Evolutionary conservation across 2,113 vertebrate species (phyloP).

Genomic region (Girardinichthys multiradiatus): DNA sequence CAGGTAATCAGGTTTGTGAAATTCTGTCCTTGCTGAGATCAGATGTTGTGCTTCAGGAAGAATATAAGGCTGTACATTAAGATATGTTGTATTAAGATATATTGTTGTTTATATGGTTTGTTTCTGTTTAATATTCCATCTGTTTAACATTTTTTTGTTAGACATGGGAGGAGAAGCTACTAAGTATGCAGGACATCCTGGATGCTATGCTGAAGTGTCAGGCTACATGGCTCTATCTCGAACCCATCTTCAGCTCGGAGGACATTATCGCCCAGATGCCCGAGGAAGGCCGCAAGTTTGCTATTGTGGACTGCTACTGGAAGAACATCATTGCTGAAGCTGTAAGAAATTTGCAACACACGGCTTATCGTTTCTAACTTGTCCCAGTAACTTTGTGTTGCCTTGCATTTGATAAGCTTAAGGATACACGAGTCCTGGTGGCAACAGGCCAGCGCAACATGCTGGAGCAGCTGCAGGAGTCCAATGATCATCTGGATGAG

Average conservation of each 20-base stretch:
- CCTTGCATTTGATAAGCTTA: slow-evolving; percentile 55
- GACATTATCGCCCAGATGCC: slow-evolving; percentile 95
- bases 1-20: no score
- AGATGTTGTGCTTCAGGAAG: no score
- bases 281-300: slow-evolving; percentile 90
- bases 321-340: slow-evolving; percentile 85
- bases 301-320: slow-evolving; percentile 87
- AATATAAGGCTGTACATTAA: no score
- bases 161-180: slow-evolving; percentile 89
- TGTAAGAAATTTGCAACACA: slow-evolving; percentile 70
- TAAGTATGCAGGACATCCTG: slow-evolving; percentile 87
- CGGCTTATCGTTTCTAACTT: not conserved
- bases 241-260: slow-evolving; percentile 94
- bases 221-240: slow-evolving; percentile 90
- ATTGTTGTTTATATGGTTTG: no score
- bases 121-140: no score
- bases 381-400: not conserved
- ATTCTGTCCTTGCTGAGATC: no score
- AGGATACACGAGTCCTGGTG: slow-evolving; percentile 79
- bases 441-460: slow-evolving; percentile 81
- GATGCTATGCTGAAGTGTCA: slow-evolving; percentile 90
- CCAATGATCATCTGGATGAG: slow-evolving; percentile 87
- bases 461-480: slow-evolving; percentile 86
- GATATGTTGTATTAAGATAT: no score
- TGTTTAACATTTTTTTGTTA: slow-evolving; percentile 48